A percentile compares a stretch with the other conserved stretches of the same genome.
phyloP scores from a whole-genome alignment of 2,113 vertebrate genomes.

The Solea senegalensis region DNA sequence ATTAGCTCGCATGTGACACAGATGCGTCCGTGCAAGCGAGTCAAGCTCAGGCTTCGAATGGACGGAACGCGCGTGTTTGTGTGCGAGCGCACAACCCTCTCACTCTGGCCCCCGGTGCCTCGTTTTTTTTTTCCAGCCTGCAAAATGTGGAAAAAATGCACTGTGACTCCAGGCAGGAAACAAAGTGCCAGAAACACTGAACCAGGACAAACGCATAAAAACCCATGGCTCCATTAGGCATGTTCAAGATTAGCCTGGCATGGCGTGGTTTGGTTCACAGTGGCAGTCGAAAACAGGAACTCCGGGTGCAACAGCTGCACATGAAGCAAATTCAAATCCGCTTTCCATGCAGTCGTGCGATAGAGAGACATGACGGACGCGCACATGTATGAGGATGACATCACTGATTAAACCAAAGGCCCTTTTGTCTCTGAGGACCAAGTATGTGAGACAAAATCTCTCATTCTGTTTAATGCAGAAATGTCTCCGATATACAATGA shows the following conservation, averaged over 20 bases:
- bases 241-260: constrained; percentile 64
- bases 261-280: constrained; percentile 27
- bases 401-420: constrained; percentile 21
- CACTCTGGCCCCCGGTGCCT: constrained; percentile 47
- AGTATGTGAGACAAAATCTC: not conserved
- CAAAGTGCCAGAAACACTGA: constrained; percentile 62
- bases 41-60: constrained; percentile 30
- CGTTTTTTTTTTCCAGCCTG: constrained; percentile 55
- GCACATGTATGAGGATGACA: not conserved
- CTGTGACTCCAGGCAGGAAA: constrained; percentile 63
- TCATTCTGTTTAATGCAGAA: not conserved
- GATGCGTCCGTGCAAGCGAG: constrained; percentile 9
- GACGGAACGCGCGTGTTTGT: constrained; percentile 18
- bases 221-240: constrained; percentile 58
- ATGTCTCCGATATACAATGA: constrained; percentile 4
- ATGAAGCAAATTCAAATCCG: constrained; percentile 27
- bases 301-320: constrained; percentile 60
- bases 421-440: constrained; percentile 11
- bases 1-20: not conserved
- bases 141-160: constrained; percentile 75
- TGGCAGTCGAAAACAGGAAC: constrained; percentile 26
- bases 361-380: constrained; percentile 4
- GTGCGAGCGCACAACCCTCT: constrained; percentile 10
- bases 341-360: not conserved
- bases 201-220: constrained; percentile 64